Evolutionary conservation across 1,140 invertebrate genomes (phyloP), one percentile per base, ranked within the genome.

Genomic region (Drosophila lacertosa): DNA sequence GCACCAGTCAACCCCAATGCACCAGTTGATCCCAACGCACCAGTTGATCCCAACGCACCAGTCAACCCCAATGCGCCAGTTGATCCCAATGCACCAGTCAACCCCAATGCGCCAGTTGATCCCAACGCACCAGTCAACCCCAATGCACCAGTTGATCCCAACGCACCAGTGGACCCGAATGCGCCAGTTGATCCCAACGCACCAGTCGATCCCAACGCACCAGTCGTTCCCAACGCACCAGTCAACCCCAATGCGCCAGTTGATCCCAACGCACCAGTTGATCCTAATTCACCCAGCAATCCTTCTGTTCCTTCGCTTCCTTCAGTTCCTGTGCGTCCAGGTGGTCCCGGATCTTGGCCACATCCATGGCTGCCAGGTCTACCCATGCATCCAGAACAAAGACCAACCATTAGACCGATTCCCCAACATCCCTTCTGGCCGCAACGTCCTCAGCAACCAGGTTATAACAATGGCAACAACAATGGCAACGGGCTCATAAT

Each of bases 341-440:
- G 57, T 22, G 33, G 50, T 24, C 50, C 69, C 2, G 69, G 68
- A 13, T 39, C 29, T 39, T 80, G 71, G 76, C 76, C 65, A 47
- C 5, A 26, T 15, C 44, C 44, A 6, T 76, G 68, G 78, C 48
- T n/a, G n/a, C 67, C 70, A 0, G 71, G 29, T 16, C 47, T 44
- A n/a, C 58, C 68, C 1, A 11, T 35, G 4, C 2, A 51, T 4
- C 59, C 68, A 10, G 39, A 26, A 5, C 51, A 59, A 15, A 44
- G 7, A n/a, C 32, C 62, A 18, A 48, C 78, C 2, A n/a, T 66
- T 20, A 35, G 53, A 7, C 73, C 70, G 33, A 44, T 37, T 20
- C 63, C 39, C 0, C 70, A 77, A 9, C 29, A 45, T 29, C 83
- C 84, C 0, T 58, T 44, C 39, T 70, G 65, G 69, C 64, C 78